phyloP scores from a whole-genome alignment of 2,888 invertebrate genomes.

The Ichneumon xanthorius region DNA sequence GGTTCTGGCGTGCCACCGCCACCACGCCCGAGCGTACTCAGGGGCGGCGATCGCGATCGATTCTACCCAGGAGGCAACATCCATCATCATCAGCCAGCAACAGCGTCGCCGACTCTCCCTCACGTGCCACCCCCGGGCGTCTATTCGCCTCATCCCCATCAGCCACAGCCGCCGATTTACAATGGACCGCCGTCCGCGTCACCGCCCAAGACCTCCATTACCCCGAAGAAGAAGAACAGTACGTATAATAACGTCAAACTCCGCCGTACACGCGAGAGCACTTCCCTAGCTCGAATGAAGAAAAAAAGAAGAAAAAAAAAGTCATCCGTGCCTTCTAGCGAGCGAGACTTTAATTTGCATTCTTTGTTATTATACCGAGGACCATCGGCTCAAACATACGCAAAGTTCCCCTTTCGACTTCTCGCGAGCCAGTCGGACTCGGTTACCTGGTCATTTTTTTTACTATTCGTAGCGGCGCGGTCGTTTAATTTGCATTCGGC shows the following conservation, averaged over 20 bases:
- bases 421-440: slow-evolving; percentile 34
- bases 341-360: slow-evolving; percentile 31
- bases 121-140: slow-evolving; percentile 85
- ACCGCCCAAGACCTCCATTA: slow-evolving; percentile 88
- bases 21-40: slow-evolving; percentile 84
- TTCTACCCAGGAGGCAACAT: slow-evolving; percentile 83
- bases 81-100: slow-evolving; percentile 84
- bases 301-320: slow-evolving; percentile 11
- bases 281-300: not conserved
- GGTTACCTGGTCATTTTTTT: slow-evolving; percentile 74
- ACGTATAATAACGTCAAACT: slow-evolving; percentile 74
- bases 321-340: not conserved
- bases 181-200: slow-evolving; percentile 84
- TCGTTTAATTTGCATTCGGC: slow-evolving; percentile 73
- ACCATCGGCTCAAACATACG: slow-evolving; percentile 70
- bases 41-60: slow-evolving; percentile 83
- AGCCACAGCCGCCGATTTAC: slow-evolving; percentile 84
- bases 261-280: not conserved
- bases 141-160: slow-evolving; percentile 86
- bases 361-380: slow-evolving; percentile 48
- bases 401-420: slow-evolving; percentile 42
- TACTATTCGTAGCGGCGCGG: slow-evolving; percentile 68
- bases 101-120: slow-evolving; percentile 87
- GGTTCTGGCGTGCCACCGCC: slow-evolving; percentile 81
- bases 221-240: slow-evolving; percentile 88